Percentiles rank a stretch among this genome's conserved stretches.
Evolutionary conservation across 1,140 invertebrate genomes (phyloP).

Genomic region (Eumeta japonica): DNA sequence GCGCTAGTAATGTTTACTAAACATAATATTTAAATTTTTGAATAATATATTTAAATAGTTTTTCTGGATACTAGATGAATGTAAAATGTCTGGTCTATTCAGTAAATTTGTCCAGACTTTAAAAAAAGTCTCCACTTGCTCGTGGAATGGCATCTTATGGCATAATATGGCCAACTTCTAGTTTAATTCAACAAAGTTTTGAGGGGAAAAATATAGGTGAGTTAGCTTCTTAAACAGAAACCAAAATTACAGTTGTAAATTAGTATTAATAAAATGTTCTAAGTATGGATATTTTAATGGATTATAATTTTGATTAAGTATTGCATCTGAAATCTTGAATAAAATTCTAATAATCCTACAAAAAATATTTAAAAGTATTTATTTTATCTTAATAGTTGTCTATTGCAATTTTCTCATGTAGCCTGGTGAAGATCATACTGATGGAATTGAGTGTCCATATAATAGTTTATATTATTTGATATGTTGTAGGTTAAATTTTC

Average conservation of each 20-base stretch:
- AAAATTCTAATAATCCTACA: too few species aligned
- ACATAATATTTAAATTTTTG: background rate
- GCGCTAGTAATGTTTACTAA: background rate
- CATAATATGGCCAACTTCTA: conserved; percentile 45
- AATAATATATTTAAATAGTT: background rate
- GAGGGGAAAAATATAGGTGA: conserved; percentile 41
- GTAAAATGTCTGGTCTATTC: background rate
- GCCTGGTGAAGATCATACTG: too few species aligned
- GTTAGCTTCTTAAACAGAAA: conserved; percentile 8
- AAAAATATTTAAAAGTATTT: too few species aligned
- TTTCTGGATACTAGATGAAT: too few species aligned
- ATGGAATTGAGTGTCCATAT: too few species aligned
- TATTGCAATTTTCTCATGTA: too few species aligned
- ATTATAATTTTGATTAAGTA: too few species aligned
- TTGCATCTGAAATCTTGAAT: too few species aligned
- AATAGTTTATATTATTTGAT: too few species aligned
- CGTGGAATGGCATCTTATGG: conserved; percentile 45
- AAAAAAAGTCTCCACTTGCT: conserved; percentile 40
- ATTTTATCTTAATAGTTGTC: too few species aligned
- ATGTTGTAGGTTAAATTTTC: too few species aligned
- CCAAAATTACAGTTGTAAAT: background rate
- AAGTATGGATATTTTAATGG: too few species aligned
- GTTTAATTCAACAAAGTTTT: conserved; percentile 48
- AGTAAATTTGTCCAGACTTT: conserved; percentile 10
- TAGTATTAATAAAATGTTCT: background rate